Evolutionary conservation across 2,797 vertebrate species (phyloP), one percentile per base, ranked within the genome.

Genomic region (Xiphorhynchus erythropygius): DNA sequence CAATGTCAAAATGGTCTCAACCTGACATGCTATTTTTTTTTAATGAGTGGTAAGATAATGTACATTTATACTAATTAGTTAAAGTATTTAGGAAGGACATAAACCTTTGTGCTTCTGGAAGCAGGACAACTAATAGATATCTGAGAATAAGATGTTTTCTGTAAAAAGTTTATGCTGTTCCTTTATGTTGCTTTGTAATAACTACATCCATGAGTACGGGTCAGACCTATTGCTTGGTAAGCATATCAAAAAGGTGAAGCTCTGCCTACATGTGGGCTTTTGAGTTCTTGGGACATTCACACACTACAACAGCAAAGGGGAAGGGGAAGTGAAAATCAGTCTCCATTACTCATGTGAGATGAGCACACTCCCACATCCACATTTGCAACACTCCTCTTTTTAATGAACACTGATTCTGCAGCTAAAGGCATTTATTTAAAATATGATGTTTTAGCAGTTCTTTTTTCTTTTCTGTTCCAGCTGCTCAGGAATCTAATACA

Each of bases 401-500:
- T 59, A 87, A 78, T 39, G 39, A 89, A 73, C 41, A 16, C 62
- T 87, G 67, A 46, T 95, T 69, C 73, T 91, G 56, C 84, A 73
- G 65, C 35, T 87, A 55, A 92, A 76, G 41, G 41, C 1, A 1
- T 59, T 75, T 59, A 11, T 73, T 93, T 76, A 18, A 78, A 49
- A 69, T 35, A 56, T 0, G 5, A 9, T 69, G 23, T 8, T 55
- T 90, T 78, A 91, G 18, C 0, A 0, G 14, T 64, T 86, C 7
- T 84, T 81, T 81, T 68, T 57, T 73, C 22, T 92, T 59, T 87
- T 98, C 93, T 97, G 50, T 98, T 98, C 78, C 96, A 98, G 98
- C 94, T 96, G 90, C 95, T 97, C 96, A 98, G 97, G 98, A 98
- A 94, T 96, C 94, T 83, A 95, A 94, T 90, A 97, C 83, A 92